Base-by-base conservation (phyloP, 2,113 vertebrate species). In the Brachypteracias leptosomus region DNA sequence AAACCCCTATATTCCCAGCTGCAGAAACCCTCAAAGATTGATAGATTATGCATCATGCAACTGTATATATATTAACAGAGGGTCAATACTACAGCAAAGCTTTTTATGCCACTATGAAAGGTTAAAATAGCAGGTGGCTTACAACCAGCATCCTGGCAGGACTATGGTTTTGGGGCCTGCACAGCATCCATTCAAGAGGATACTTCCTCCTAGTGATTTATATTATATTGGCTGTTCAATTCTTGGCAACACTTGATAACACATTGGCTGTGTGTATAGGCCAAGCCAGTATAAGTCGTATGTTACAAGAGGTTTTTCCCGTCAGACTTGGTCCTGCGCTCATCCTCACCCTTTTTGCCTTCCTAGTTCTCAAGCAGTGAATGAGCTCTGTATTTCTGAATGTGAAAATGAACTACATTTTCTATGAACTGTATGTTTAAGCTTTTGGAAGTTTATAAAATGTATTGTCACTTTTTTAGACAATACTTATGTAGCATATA, bases 381-480 rank as follows among this genome's bases (percentile, higher is more conserved):
- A 49, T 12, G 28, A 81, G 19, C 21, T 84, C 18, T 2, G 0
- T 4, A 17, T 36, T 93, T 83, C 72, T 42, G 24, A 63, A 16
- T 6, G 5, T 0, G 4, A 13, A 72, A 76, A 31, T 3, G 12
- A 57, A 11, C 35, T 62, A 11, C 24, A 8, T 57, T 84, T 75
- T 73, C 62, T 16, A 28, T 49, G 15, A 88, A 86, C n/a, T 13
- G 16, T 11, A 35, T 2, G 0, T 47, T 93, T 81, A 67, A 71
- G 75, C 9, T 55, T 52, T 47, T 20, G 57, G 10, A 28, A 77
- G 36, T 70, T 88, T 58, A 28, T 86, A 66, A 70, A 80, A 47
- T 0, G 0, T 10, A 12, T 7, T 71, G 12, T 3, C 22, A n/a
- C 7, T 7, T 63, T 51, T 80, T 54, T 31, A 63, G 52, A 67